Percentiles rank a stretch among this genome's conserved stretches.
These are phyloP conservation scores for Drosophila trapezifrons DNA, from an alignment of 1,140 invertebrate species.

Conservation along the genomic window DNA sequence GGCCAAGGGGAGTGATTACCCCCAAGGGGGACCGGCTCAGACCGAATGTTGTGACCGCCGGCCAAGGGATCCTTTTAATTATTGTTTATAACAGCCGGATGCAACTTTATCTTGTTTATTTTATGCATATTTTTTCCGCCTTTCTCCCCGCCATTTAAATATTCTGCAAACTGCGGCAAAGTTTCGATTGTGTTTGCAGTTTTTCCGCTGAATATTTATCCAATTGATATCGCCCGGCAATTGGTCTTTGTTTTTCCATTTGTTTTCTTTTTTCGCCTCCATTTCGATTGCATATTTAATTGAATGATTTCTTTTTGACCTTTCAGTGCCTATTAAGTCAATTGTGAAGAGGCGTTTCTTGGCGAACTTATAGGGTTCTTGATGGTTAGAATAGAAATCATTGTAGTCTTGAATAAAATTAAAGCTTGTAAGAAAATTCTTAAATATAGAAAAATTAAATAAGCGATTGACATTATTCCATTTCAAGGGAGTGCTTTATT, in stretches of 20 bases:
- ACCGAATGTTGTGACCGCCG: conserved; percentile 34
- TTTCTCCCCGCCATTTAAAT: conserved; percentile 52
- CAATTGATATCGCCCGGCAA: conserved; percentile 63
- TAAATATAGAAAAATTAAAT: no score
- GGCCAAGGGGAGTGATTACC: conserved; percentile 15
- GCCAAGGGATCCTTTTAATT: conserved; percentile 75
- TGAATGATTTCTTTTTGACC: conserved; percentile 43
- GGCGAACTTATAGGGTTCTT: background rate
- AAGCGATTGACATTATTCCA: no score
- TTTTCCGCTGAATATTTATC: conserved; percentile 64
- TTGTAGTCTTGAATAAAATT: background rate
- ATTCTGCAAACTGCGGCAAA: conserved; percentile 54
- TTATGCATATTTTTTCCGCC: conserved; percentile 27
- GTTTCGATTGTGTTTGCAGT: conserved; percentile 71
- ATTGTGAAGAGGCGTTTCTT: conserved; percentile 4
- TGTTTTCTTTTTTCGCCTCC: conserved; percentile 35
- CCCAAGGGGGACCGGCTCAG: conserved; percentile 33
- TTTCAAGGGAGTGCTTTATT: background rate
- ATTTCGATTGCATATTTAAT: conserved; percentile 72
- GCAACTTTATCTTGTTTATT: conserved; percentile 65
- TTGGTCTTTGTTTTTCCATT: conserved; percentile 60
- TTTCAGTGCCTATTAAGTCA: conserved; percentile 20
- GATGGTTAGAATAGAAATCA: background rate
- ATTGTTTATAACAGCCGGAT: conserved; percentile 74
- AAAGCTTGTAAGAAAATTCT: no score